A percentile compares a stretch with the other conserved stretches of the same genome.
Evolutionary conservation across 2,113 vertebrate species (phyloP).

Genomic region (Cercopithecus mona): DNA sequence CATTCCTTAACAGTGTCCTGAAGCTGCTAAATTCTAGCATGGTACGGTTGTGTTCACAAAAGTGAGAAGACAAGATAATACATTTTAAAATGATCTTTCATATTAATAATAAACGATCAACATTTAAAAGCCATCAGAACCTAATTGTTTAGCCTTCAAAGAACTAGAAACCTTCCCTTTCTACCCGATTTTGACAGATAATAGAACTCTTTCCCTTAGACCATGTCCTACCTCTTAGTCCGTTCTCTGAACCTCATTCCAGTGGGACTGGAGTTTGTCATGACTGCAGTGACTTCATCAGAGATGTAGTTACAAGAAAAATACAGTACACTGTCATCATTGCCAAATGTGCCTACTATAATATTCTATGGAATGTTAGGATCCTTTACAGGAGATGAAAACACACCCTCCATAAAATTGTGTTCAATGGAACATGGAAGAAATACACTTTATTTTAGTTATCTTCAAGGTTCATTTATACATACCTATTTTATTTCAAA

Average conservation of each 20-base stretch:
- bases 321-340: neutral
- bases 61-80: neutral
- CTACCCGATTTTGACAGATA: slow-evolving; percentile 31
- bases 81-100: neutral
- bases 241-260: slow-evolving; percentile 24
- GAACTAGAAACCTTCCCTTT: neutral
- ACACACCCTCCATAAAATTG: neutral
- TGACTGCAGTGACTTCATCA: slow-evolving; percentile 52
- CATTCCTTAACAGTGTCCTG: neutral
- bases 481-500: slow-evolving; percentile 10
- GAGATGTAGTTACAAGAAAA: slow-evolving; percentile 58
- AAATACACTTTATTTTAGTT: slow-evolving; percentile 13
- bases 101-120: neutral
- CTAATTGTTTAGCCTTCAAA: neutral
- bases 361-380: slow-evolving; percentile 35
- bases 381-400: slow-evolving; percentile 29
- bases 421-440: slow-evolving; percentile 18
- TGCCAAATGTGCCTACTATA: slow-evolving; percentile 3
- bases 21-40: neutral
- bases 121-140: slow-evolving; percentile 13
- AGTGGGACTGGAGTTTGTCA: slow-evolving; percentile 33
- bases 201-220: slow-evolving; percentile 33
- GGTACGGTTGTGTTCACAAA: neutral
- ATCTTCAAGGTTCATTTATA: neutral
- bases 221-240: neutral